Percentiles rank a stretch among this genome's conserved stretches.
Evolutionary conservation across 2,797 vertebrate genomes (phyloP).

Genomic region (Zalophus californianus): DNA sequence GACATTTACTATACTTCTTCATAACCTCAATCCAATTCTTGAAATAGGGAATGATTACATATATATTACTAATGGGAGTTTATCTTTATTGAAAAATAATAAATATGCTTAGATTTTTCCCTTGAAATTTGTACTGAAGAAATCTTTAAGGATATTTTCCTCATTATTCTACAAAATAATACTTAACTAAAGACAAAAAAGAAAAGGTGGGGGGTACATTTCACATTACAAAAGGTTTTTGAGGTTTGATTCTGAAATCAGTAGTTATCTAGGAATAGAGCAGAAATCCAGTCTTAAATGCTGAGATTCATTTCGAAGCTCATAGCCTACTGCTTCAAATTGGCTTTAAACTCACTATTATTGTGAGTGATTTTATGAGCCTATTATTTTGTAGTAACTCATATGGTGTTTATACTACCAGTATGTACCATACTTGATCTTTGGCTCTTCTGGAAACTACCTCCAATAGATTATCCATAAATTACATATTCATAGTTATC

Average conservation of each 20-base stretch:
- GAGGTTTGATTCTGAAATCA: slow-evolving; percentile 46
- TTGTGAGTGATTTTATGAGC: slow-evolving; percentile 63
- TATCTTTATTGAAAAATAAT: slow-evolving; percentile 20
- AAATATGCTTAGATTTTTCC: neutral
- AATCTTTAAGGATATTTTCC: neutral
- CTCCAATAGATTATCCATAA: neutral
- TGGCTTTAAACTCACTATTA: slow-evolving; percentile 40
- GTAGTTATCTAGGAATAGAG: neutral
- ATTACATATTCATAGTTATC: slow-evolving; percentile 51
- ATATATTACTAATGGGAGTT: neutral
- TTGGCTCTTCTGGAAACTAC: slow-evolving; percentile 55
- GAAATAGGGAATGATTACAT: neutral
- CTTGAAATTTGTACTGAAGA: neutral
- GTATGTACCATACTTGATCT: slow-evolving; percentile 26
- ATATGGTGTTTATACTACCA: slow-evolving; percentile 1
- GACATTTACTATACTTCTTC: neutral
- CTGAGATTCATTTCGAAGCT: slow-evolving; percentile 60
- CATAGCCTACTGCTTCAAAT: slow-evolving; percentile 34
- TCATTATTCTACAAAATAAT: slow-evolving; percentile 39
- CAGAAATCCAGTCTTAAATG: slow-evolving; percentile 42
- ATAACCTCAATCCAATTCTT: neutral
- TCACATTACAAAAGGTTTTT: slow-evolving; percentile 27
- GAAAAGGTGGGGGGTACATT: neutral
- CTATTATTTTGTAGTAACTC: slow-evolving; percentile 62
- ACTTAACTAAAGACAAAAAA: slow-evolving; percentile 8